A percentile compares a stretch with the other conserved stretches of the same genome.
Evolutionary conservation across 2,888 invertebrate genomes (phyloP).

Genomic region (Idaea dimidiata): DNA sequence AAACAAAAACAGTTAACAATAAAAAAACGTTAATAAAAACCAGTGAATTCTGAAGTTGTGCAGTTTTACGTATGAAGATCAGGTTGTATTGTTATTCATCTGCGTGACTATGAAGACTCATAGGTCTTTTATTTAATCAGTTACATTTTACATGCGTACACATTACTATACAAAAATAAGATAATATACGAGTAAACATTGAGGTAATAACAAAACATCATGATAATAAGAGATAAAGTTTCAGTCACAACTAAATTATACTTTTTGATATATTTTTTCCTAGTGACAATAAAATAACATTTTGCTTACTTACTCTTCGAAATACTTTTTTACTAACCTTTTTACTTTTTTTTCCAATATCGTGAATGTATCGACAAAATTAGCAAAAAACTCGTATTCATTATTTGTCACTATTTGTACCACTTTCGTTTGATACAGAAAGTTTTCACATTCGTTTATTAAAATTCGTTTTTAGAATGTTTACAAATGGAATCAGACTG

Average conservation of each 20-base stretch:
- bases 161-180: background rate
- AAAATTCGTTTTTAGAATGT: constrained; percentile 15
- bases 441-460: constrained; percentile 6
- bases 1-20: no score
- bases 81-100: no score
- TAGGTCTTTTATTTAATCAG: no score
- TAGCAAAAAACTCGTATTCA: background rate
- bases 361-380: background rate
- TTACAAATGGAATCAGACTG: no score
- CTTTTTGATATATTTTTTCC: background rate
- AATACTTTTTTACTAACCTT: background rate
- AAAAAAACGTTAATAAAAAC: no score
- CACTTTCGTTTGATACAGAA: background rate
- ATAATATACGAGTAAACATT: background rate
- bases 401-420: background rate
- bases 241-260: background rate
- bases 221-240: background rate
- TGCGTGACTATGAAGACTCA: no score
- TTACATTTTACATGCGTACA: no score
- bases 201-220: background rate
- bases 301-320: background rate
- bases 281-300: background rate
- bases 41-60: no score
- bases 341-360: background rate
- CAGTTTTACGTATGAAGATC: no score